Percentiles rank a stretch among this genome's conserved stretches.
Conservation (phyloP, 2,888 invertebrate genomes). For the Tetragonisca angustula region DNA sequence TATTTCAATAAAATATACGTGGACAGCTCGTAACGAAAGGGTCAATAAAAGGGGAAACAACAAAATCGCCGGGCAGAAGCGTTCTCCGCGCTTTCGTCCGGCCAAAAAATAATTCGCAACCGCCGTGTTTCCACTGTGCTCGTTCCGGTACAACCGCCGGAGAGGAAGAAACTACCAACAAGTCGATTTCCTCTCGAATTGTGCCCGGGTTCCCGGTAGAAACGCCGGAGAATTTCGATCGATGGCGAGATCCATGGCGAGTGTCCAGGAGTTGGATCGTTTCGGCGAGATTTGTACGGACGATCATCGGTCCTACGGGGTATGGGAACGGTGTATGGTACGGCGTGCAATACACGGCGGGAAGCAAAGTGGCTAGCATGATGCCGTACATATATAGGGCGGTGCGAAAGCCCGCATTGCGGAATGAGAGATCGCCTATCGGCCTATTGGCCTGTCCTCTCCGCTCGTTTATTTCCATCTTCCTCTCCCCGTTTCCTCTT, state of each 20-base stretch:
- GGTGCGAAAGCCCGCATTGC: slow-evolving; percentile 71
- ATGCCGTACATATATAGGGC: slow-evolving; percentile 51
- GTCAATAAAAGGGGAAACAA: no score
- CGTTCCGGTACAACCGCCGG: background rate
- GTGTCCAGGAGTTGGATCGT: slow-evolving; percentile 9
- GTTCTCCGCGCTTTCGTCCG: background rate
- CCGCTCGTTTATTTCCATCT: slow-evolving; percentile 36
- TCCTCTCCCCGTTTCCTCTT: slow-evolving; percentile 11
- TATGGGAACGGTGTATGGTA: slow-evolving; percentile 32
- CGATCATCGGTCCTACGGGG: slow-evolving; percentile 56
- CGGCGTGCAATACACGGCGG: slow-evolving; percentile 42
- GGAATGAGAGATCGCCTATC: slow-evolving; percentile 74
- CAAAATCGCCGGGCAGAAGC: background rate
- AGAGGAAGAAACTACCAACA: background rate
- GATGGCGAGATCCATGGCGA: slow-evolving; percentile 8
- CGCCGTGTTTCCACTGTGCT: no score
- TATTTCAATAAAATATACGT: no score
- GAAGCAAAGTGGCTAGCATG: slow-evolving; percentile 59
- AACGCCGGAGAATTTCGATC: background rate
- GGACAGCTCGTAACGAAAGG: background rate
- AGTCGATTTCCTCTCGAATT: slow-evolving; percentile 5
- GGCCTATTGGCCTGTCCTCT: slow-evolving; percentile 61
- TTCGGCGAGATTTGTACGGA: slow-evolving; percentile 54
- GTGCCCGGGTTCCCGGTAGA: slow-evolving; percentile 2
- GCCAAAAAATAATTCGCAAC: background rate